A percentile compares a stretch with the other conserved stretches of the same genome.
Evolutionary conservation across 1,140 invertebrate species (phyloP).

Genomic region (Atta colombica): DNA sequence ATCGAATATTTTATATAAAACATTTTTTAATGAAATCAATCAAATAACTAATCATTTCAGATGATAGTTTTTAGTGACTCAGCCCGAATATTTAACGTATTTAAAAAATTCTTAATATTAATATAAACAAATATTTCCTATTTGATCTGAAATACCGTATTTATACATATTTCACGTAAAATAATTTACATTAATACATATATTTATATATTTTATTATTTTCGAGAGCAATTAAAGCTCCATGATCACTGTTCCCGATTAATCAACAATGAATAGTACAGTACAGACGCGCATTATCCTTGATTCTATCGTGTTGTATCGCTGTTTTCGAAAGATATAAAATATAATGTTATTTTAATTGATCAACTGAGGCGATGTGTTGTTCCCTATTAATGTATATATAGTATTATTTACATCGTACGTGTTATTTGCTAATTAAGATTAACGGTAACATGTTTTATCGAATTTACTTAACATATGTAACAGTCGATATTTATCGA

Average conservation of each 20-base stretch:
- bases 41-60: too few relatives aligned
- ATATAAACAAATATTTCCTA: not conserved
- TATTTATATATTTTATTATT: constrained; percentile 14
- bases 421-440: constrained; percentile 53
- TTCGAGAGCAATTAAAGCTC: constrained; percentile 13
- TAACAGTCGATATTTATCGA: constrained; percentile 31
- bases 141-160: not conserved
- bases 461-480: constrained; percentile 47
- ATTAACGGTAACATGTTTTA: constrained; percentile 45
- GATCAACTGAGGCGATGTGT: not conserved
- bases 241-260: not conserved
- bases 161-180: not conserved
- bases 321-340: constrained; percentile 41
- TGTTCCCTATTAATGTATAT: constrained; percentile 8
- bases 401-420: constrained; percentile 30
- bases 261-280: constrained; percentile 29
- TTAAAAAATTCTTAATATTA: not conserved
- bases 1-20: too few relatives aligned
- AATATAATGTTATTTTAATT: constrained; percentile 53
- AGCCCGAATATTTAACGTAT: not conserved
- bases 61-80: not conserved
- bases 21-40: too few relatives aligned
- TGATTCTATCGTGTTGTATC: constrained; percentile 14
- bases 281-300: constrained; percentile 23
- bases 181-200: constrained; percentile 6